Evolutionary conservation across 2,888 invertebrate genomes (phyloP).

Genomic region (Flexamia atlantica): DNA sequence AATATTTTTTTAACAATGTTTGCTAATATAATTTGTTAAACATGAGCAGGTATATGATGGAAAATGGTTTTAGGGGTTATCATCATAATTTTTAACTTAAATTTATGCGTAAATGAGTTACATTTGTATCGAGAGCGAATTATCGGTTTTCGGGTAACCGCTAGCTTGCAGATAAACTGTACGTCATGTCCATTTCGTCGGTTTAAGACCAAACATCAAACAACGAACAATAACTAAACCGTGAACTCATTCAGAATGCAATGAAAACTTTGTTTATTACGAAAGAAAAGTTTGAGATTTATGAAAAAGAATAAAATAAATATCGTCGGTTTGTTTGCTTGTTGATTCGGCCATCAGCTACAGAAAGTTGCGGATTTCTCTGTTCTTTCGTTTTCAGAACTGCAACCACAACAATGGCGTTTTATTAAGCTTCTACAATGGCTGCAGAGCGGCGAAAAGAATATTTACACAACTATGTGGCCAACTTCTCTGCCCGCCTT

Average conservation of each 20-base stretch:
- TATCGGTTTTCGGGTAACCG: too few species aligned
- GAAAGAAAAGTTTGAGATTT: neutral
- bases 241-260: neutral
- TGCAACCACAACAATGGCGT: constrained; percentile 22
- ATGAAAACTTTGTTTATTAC: neutral
- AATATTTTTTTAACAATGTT: too few species aligned
- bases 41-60: too few species aligned
- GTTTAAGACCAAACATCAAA: neutral
- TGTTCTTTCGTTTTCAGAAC: constrained; percentile 21
- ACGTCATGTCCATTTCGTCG: too few species aligned
- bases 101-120: too few species aligned
- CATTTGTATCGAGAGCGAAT: too few species aligned
- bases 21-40: too few species aligned
- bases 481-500: constrained; percentile 31
- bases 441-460: constrained; percentile 17
- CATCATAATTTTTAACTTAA: too few species aligned
- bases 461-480: constrained; percentile 46
- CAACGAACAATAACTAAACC: neutral
- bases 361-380: neutral
- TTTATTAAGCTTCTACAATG: constrained; percentile 28
- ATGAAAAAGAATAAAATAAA: neutral
- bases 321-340: neutral
- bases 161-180: too few species aligned
- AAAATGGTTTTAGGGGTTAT: too few species aligned
- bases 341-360: neutral